Conservation (phyloP, 2,113 vertebrate species). For the Phrynosoma platyrhinos region DNA sequence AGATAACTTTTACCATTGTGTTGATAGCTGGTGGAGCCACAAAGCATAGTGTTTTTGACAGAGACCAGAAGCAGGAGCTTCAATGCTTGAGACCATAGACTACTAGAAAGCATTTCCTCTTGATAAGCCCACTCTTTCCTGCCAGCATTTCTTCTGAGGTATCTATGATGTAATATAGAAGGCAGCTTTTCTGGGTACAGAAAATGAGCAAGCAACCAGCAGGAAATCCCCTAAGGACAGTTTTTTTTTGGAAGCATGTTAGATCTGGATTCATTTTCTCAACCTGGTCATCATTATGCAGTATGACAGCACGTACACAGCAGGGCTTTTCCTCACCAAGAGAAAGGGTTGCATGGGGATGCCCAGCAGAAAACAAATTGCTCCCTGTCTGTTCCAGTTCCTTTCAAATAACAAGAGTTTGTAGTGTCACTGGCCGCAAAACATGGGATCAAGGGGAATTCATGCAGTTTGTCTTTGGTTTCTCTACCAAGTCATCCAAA, state of each 20-base stretch:
- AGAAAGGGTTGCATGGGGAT: background rate
- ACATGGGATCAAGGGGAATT: background rate
- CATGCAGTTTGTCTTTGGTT: background rate
- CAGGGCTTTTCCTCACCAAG: constrained; percentile 11
- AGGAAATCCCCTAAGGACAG: constrained; percentile 22
- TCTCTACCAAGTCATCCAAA: background rate
- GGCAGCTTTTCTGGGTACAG: constrained; percentile 2
- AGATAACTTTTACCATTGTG: background rate
- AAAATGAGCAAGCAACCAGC: background rate
- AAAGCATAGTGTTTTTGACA: constrained; percentile 10
- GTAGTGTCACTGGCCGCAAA: background rate
- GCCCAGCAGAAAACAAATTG: background rate
- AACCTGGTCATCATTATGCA: constrained; percentile 21
- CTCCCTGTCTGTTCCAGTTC: background rate
- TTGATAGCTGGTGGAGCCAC: background rate
- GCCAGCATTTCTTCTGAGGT: constrained; percentile 12
- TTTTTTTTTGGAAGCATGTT: constrained; percentile 33
- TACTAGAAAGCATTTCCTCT: constrained; percentile 23
- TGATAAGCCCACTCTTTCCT: background rate
- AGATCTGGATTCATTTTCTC: constrained; percentile 12
- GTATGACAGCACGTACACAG: background rate
- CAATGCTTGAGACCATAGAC: constrained; percentile 2
- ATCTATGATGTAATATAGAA: constrained; percentile 8
- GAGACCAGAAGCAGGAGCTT: constrained; percentile 24
- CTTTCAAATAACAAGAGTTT: background rate